A percentile compares a stretch with the other conserved stretches of the same genome.
Conservation (phyloP, 1,140 invertebrate species). For the Eriocheir sinensis region DNA sequence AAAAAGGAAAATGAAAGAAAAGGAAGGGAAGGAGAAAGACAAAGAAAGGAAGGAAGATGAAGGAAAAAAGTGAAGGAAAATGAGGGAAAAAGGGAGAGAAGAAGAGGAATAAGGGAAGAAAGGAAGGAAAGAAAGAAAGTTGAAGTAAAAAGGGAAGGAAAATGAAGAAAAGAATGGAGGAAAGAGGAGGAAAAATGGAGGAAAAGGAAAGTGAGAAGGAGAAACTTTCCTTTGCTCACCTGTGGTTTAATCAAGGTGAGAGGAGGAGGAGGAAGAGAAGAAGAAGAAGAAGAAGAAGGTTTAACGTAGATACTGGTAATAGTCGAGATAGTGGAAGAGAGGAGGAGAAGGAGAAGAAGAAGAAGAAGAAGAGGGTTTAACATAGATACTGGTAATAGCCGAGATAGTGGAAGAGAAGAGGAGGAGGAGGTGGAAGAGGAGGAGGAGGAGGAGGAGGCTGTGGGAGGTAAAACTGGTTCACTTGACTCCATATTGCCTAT, state of each 20-base stretch:
- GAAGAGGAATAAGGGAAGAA: too few relatives aligned
- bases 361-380: neutral
- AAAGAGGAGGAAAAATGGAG: too few relatives aligned
- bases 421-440: neutral
- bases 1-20: too few relatives aligned
- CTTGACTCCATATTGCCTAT: neutral
- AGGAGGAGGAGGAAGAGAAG: too few relatives aligned
- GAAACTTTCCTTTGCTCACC: too few relatives aligned
- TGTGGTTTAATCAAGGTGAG: too few relatives aligned
- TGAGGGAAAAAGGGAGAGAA: neutral
- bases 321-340: neutral
- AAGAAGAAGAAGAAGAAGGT: too few relatives aligned
- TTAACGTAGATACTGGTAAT: neutral
- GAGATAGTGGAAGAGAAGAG: neutral
- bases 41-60: neutral
- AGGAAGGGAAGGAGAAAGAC: neutral
- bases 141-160: too few relatives aligned
- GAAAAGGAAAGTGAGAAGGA: neutral
- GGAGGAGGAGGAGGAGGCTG: neutral
- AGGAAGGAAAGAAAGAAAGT: too few relatives aligned
- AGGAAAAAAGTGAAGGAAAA: neutral
- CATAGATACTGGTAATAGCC: neutral
- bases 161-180: too few relatives aligned
- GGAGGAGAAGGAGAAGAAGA: neutral
- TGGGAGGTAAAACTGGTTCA: neutral